These are phyloP conservation scores for Mesopsocus fuscifrons DNA, from an alignment of 2,888 invertebrate genomes.

Conservation along the genomic window DNA sequence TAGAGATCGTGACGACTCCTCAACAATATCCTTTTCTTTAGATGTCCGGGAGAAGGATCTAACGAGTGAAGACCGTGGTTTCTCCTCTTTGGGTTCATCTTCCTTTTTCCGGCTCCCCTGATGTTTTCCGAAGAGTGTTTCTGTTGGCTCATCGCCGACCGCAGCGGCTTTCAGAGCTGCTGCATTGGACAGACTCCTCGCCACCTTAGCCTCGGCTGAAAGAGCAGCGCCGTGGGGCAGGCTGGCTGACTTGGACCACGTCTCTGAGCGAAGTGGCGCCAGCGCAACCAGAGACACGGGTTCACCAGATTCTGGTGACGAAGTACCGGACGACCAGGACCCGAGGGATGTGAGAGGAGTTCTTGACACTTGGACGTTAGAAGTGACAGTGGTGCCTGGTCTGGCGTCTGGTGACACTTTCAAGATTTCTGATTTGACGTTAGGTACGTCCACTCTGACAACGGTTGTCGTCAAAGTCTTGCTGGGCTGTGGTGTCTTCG, in stretches of 20 bases:
- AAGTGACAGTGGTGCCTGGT: background rate
- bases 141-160: too few species aligned
- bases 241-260: constrained; percentile 35
- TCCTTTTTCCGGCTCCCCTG: background rate
- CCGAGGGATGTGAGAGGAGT: background rate
- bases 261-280: constrained; percentile 17
- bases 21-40: too few species aligned
- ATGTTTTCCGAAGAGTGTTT: background rate
- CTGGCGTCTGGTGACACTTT: background rate
- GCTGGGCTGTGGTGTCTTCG: too few species aligned
- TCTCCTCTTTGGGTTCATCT: background rate
- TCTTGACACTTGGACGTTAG: too few species aligned
- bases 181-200: constrained; percentile 26
- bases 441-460: too few species aligned
- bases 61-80: too few species aligned
- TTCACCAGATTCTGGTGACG: constrained; percentile 10
- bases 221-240: constrained; percentile 40
- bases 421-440: background rate
- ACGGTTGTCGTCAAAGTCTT: too few species aligned
- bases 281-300: constrained; percentile 5
- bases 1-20: too few species aligned
- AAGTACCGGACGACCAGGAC: background rate
- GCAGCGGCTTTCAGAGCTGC: constrained; percentile 26
- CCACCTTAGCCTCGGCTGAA: constrained; percentile 18
- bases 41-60: too few species aligned